These are phyloP conservation scores for Brachypalpus laphriformis DNA, from an alignment of 2,888 invertebrate genomes.

Conservation along the genomic window DNA sequence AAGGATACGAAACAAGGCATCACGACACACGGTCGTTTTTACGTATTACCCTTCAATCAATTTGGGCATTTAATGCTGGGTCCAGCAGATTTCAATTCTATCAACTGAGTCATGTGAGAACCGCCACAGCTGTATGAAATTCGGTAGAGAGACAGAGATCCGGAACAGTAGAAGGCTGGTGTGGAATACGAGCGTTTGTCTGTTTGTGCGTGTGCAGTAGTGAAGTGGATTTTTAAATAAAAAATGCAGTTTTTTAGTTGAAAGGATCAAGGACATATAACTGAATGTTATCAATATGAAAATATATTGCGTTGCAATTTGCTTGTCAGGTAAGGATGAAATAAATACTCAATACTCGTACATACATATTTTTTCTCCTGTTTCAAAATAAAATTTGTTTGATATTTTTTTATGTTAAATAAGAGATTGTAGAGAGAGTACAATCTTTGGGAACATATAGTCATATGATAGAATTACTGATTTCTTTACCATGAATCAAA, in stretches of 20 bases:
- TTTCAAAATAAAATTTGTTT: background rate
- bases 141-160: conserved; percentile 9
- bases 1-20: background rate
- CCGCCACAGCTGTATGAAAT: conserved; percentile 43
- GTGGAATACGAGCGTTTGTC: background rate
- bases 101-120: conserved; percentile 57
- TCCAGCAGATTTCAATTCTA: conserved; percentile 37
- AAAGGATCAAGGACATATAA: conserved; percentile 76
- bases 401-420: background rate
- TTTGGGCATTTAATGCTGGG: conserved; percentile 18
- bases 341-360: too few relatives aligned
- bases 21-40: background rate
- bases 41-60: conserved; percentile 14
- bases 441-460: too few relatives aligned
- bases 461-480: too few relatives aligned
- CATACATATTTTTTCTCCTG: too few relatives aligned
- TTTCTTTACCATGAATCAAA: too few relatives aligned
- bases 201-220: background rate
- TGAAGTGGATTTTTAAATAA: conserved; percentile 39
- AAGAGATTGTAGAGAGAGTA: too few relatives aligned
- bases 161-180: background rate
- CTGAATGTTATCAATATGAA: conserved; percentile 79
- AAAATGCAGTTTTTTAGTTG: conserved; percentile 76
- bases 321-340: conserved; percentile 74
- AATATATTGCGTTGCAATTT: conserved; percentile 78